Percentiles rank a stretch among this genome's conserved stretches.
These are phyloP conservation scores for Pedionomus torquatus DNA, from an alignment of 2,113 vertebrate genomes.

Conservation along the genomic window DNA sequence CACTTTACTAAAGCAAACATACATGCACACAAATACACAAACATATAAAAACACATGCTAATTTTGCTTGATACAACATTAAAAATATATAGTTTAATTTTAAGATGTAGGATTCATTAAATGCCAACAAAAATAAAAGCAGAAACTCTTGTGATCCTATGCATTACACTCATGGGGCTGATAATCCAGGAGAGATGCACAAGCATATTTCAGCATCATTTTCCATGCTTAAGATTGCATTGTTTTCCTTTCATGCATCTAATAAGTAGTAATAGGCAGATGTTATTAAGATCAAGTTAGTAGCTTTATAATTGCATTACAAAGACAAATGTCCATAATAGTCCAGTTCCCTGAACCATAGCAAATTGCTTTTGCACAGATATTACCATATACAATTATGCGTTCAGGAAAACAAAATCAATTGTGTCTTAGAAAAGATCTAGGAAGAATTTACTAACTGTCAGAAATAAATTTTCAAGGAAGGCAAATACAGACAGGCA, in stretches of 20 bases:
- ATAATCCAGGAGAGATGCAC: neutral
- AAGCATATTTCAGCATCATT: slow-evolving; percentile 1
- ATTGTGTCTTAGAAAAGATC: slow-evolving; percentile 38
- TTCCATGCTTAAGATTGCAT: slow-evolving; percentile 27
- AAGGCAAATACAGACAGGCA: neutral
- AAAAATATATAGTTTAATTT: slow-evolving; percentile 7
- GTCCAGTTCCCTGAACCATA: slow-evolving; percentile 44
- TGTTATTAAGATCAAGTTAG: slow-evolving; percentile 69
- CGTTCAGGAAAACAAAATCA: slow-evolving; percentile 59
- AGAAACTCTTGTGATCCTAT: neutral
- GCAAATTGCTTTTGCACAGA: slow-evolving; percentile 63
- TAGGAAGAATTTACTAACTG: neutral
- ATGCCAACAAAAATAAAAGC: neutral
- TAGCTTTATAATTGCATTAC: slow-evolving; percentile 61
- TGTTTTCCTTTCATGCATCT: slow-evolving; percentile 57
- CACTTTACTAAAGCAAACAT: neutral
- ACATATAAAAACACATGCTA: neutral
- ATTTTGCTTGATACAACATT: neutral
- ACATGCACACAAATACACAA: neutral
- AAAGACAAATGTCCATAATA: slow-evolving; percentile 63
- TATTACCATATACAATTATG: slow-evolving; percentile 36
- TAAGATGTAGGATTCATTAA: neutral
- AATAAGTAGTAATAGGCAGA: slow-evolving; percentile 46
- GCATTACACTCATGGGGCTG: neutral
- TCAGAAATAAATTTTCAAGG: slow-evolving; percentile 28